These are phyloP conservation scores for Mechanitis messenoides DNA, from an alignment of 2,888 invertebrate species.

Conservation along the genomic window DNA sequence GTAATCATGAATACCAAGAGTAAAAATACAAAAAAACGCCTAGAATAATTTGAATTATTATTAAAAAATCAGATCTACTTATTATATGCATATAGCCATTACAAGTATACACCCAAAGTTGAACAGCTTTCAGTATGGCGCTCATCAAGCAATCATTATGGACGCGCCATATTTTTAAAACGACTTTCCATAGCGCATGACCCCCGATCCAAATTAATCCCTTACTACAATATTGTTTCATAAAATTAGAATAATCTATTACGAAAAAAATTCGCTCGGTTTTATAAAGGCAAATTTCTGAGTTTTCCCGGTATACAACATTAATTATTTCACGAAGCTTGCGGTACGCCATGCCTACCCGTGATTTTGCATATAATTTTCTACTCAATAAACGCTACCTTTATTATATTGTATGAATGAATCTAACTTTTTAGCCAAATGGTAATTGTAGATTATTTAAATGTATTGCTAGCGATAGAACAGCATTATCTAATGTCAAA, in stretches of 20 bases:
- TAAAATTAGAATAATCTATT: constrained; percentile 56
- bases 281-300: constrained; percentile 46
- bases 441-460: too few relatives aligned
- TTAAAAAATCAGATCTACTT: too few relatives aligned
- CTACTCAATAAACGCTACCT: constrained; percentile 60
- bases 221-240: constrained; percentile 58
- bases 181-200: constrained; percentile 61
- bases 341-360: constrained; percentile 54
- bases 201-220: constrained; percentile 64
- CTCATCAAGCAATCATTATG: constrained; percentile 73
- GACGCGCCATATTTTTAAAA: constrained; percentile 73
- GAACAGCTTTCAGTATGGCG: constrained; percentile 45
- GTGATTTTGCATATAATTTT: constrained; percentile 75
- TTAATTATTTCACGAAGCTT: constrained; percentile 59
- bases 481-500: too few relatives aligned
- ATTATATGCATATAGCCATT: constrained; percentile 18
- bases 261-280: constrained; percentile 41
- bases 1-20: too few relatives aligned
- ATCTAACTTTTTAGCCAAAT: constrained; percentile 12
- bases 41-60: too few relatives aligned
- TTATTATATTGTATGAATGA: constrained; percentile 33
- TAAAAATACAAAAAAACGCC: too few relatives aligned
- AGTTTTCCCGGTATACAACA: constrained; percentile 51
- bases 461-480: too few relatives aligned
- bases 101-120: constrained; percentile 32